Percentiles rank a stretch among this genome's conserved stretches.
Evolutionary conservation across 2,797 vertebrate species (phyloP).

Genomic region (Onychomys leucogaster): DNA sequence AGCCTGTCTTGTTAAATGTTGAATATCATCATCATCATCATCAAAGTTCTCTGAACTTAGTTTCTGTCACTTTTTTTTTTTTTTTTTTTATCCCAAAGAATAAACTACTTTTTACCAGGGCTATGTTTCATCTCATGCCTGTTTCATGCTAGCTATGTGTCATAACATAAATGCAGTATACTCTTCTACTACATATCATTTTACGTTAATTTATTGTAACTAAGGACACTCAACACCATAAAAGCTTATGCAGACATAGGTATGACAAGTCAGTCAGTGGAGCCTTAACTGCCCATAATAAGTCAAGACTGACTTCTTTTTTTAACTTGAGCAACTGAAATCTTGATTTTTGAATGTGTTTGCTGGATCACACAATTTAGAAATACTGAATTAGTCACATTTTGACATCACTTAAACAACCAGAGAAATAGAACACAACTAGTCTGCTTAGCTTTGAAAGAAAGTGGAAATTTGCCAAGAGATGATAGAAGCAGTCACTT

Average conservation of each 20-base stretch:
- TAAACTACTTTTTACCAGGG: background rate
- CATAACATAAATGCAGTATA: background rate
- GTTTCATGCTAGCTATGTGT: background rate
- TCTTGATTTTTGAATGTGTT: background rate
- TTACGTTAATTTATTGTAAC: background rate
- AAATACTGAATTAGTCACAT: slow-evolving; percentile 23
- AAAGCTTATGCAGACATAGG: background rate
- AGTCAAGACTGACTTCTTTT: slow-evolving; percentile 16
- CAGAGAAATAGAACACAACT: background rate
- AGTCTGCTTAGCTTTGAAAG: background rate
- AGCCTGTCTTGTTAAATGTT: background rate
- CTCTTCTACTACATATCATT: background rate
- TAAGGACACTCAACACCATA: background rate
- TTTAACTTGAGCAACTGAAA: slow-evolving; percentile 13
- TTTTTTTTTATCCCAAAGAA: background rate
- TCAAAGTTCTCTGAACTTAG: background rate
- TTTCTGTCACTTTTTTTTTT: background rate
- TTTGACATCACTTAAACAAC: background rate
- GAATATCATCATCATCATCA: background rate
- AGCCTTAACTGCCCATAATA: background rate
- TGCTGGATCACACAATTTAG: background rate
- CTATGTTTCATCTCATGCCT: background rate
- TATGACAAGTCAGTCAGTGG: background rate
- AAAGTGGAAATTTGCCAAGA: slow-evolving; percentile 13
- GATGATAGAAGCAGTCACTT: background rate